phyloP scores from a whole-genome alignment of 2,797 vertebrate species.

The Xenopus petersii region DNA sequence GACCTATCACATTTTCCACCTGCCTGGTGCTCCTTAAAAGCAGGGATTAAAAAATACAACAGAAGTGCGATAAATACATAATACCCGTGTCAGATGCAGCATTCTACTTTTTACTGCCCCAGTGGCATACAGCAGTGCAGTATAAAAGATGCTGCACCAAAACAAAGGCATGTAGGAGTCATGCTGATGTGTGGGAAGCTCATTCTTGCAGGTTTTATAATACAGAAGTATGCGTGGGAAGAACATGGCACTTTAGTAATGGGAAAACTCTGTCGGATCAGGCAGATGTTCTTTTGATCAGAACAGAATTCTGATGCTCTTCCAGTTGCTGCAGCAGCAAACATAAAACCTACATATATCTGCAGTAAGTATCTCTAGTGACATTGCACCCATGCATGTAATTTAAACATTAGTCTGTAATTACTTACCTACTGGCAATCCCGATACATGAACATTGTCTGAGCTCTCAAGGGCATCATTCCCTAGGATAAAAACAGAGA shows the following conservation, averaged over 20 bases:
- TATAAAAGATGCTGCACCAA: too few relatives aligned
- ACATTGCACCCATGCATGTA: too few relatives aligned
- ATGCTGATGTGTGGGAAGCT: neutral
- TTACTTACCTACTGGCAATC: conserved; percentile 87
- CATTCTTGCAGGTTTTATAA: neutral
- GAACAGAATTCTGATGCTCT: conserved; percentile 67
- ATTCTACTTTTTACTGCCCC: too few relatives aligned
- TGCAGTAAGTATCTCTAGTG: too few relatives aligned
- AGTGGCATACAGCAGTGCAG: too few relatives aligned
- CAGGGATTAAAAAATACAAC: too few relatives aligned
- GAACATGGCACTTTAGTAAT: conserved; percentile 68
- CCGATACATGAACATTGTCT: conserved; percentile 89
- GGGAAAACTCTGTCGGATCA: conserved; percentile 66
- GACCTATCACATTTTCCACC: too few relatives aligned
- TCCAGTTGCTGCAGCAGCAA: conserved; percentile 48
- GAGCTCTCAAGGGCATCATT: conserved; percentile 81
- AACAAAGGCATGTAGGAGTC: too few relatives aligned
- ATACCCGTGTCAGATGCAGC: too few relatives aligned
- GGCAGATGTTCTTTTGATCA: conserved; percentile 73
- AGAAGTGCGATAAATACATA: too few relatives aligned
- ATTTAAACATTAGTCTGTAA: conserved; percentile 52
- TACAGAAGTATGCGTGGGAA: conserved; percentile 55
- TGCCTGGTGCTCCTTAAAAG: too few relatives aligned
- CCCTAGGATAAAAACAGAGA: conserved; percentile 79
- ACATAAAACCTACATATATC: too few relatives aligned